These are phyloP conservation scores for Smittia aterrima DNA, from an alignment of 2,888 invertebrate species.

Conservation along the genomic window DNA sequence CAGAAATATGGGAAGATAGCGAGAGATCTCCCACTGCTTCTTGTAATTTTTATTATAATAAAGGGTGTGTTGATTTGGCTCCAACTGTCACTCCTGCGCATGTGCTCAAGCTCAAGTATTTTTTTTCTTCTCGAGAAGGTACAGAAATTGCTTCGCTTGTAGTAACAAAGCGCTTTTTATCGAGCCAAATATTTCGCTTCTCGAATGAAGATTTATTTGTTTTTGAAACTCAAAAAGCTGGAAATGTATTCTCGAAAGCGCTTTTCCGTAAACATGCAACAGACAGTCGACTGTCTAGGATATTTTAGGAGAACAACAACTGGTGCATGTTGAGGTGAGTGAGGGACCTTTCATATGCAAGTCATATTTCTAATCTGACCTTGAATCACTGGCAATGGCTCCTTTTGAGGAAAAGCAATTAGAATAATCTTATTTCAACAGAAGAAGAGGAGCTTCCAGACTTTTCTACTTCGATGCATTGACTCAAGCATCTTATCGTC, in stretches of 20 bases:
- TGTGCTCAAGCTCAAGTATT: neutral
- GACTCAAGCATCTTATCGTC: neutral
- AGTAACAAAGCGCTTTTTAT: neutral
- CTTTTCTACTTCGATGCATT: neutral
- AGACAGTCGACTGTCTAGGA: constrained; percentile 19
- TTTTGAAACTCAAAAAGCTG: neutral
- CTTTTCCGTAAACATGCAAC: neutral
- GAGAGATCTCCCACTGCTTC: neutral
- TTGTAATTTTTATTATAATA: constrained; percentile 26
- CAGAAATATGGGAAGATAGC: constrained; percentile 4
- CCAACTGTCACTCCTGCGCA: neutral
- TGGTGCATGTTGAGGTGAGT: neutral
- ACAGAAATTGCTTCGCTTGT: constrained; percentile 1
- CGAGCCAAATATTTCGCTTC: neutral
- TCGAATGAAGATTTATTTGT: constrained; percentile 20
- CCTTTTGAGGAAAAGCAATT: no score
- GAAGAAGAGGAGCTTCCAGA: neutral
- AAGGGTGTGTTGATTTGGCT: constrained; percentile 34
- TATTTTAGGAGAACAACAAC: neutral
- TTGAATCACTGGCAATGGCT: neutral
- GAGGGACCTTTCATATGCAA: neutral
- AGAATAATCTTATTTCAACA: constrained; percentile 13
- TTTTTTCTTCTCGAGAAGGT: neutral
- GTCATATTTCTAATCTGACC: neutral
- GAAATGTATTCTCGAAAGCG: neutral